A percentile compares a stretch with the other conserved stretches of the same genome.
These are phyloP conservation scores for Eristalis pertinax DNA, from an alignment of 2,888 invertebrate genomes.

Conservation along the genomic window DNA sequence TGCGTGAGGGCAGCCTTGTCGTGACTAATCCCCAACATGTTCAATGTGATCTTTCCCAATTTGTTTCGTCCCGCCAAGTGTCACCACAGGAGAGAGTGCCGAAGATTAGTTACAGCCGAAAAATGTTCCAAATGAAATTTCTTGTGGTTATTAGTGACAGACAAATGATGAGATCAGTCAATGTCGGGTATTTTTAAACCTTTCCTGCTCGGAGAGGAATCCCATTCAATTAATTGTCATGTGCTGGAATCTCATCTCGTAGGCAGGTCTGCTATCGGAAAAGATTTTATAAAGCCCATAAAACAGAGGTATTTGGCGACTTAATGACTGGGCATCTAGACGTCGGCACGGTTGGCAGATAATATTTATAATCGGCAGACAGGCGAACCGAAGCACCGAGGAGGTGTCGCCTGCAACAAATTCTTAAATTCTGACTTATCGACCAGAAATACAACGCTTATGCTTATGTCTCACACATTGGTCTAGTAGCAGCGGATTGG, in stretches of 20 bases:
- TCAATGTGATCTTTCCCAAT: constrained; percentile 30
- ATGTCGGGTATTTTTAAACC: constrained; percentile 14
- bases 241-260: neutral
- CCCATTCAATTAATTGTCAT: neutral
- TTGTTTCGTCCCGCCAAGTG: constrained; percentile 1
- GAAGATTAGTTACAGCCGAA: neutral
- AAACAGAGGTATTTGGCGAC: neutral
- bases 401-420: neutral
- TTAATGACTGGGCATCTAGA: constrained; percentile 16
- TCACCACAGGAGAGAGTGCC: neutral
- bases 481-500: no score
- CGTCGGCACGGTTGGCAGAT: constrained; percentile 3
- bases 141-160: constrained; percentile 1
- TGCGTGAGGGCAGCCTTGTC: neutral
- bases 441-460: neutral
- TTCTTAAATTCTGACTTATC: neutral
- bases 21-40: constrained; percentile 7
- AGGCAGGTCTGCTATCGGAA: neutral
- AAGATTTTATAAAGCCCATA: constrained; percentile 6
- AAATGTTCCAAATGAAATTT: neutral
- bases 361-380: constrained; percentile 14
- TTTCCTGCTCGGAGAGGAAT: neutral
- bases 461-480: neutral
- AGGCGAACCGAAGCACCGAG: neutral
- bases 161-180: constrained; percentile 15